phyloP scores from a whole-genome alignment of 2,113 vertebrate species.

The Monarcha castaneiventris region DNA sequence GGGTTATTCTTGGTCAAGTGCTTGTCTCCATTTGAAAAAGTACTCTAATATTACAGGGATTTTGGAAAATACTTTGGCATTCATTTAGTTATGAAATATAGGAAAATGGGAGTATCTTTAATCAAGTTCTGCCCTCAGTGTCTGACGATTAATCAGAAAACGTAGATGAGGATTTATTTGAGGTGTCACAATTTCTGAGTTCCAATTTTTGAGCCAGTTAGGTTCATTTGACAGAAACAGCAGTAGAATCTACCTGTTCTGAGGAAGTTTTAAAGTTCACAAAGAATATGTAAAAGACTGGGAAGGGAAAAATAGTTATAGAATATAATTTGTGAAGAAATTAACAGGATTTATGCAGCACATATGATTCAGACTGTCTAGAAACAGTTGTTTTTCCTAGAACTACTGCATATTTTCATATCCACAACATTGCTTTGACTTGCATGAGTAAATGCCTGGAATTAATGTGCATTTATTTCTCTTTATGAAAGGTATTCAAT shows the following conservation, averaged over 20 bases:
- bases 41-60: not conserved
- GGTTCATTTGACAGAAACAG: not conserved
- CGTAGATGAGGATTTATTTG: not conserved
- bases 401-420: not conserved
- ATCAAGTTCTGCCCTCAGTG: not conserved
- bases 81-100: not conserved
- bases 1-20: not conserved
- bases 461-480: not conserved
- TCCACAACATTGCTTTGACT: not conserved
- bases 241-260: not conserved
- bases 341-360: not conserved
- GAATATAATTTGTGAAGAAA: not conserved
- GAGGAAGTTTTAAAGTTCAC: not conserved
- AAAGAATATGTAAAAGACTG: not conserved
- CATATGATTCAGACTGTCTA: not conserved
- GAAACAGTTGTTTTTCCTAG: not conserved
- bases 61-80: not conserved
- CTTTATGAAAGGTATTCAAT: not conserved
- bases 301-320: not conserved
- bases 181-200: not conserved
- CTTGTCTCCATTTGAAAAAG: not conserved
- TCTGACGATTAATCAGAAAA: not conserved
- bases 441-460: not conserved
- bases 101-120: not conserved
- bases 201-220: not conserved